Base-by-base conservation (phyloP, 2,888 invertebrate genomes). In the Hydriomena furcata region DNA sequence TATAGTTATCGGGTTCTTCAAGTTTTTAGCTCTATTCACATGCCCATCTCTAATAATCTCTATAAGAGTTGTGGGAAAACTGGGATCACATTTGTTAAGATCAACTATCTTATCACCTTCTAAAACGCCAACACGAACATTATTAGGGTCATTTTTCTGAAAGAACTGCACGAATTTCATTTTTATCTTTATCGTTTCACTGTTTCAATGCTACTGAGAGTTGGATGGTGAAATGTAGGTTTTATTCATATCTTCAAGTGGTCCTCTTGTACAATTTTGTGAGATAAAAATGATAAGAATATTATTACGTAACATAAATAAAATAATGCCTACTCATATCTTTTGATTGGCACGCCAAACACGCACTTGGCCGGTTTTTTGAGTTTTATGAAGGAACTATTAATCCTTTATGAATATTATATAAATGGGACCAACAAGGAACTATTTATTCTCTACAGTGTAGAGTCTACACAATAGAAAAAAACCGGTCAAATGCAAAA, bases 131-230 rank as follows among this genome's bases (percentile, higher is more conserved):
- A 94, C 80, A 17, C 93, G 64, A 1, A 66, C 63, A 28, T 65
- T 90, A 0, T 91, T 87, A 2, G 92, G 92, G 31, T 88, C 86
- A 62, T 92, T 59, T 45, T 66, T 65, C 20, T 72, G 83, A 51
- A 84, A 81, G 68, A 94, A 95, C 67, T 95, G 95, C 27, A 95
- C 92, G 60, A 94, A 93, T 65, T 94, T 92, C 93, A 93, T 92
- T 11, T 74, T 82, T 42, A 5, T 25, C 25, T 6, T 34, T 21
- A 28, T 43, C 30, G 4, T 68, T 7, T 47, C 28, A 34, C 41
- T 21, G 31, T 17, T 2, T 27, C 11, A 25, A 24, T 36, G 43
- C 41, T 43, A 45, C 36, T 50, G 25, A 13, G 36, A 11, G 7
- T 1, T 20, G 35, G 34, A 12, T 17, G 30, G 43, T 48, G 21